phyloP scores from a whole-genome alignment of 2,888 invertebrate genomes.

The Andrena marginata region DNA sequence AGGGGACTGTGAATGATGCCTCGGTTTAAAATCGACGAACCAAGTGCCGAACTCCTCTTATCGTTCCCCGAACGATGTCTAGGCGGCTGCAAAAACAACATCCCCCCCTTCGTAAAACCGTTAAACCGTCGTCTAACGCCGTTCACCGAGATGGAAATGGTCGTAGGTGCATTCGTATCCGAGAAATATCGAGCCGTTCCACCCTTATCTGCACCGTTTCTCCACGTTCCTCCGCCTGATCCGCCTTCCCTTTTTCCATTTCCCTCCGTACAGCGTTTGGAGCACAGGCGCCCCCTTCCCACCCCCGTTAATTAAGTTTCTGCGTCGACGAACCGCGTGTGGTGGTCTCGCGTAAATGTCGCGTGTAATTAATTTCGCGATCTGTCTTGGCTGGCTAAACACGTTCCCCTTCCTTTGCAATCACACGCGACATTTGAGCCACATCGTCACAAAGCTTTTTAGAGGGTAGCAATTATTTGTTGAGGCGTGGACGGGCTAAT shows the following conservation, averaged over 20 bases:
- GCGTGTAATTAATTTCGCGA: slow-evolving; percentile 50
- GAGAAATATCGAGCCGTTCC: slow-evolving; percentile 15
- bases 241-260: slow-evolving; percentile 17
- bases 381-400: not conserved
- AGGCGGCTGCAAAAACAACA: slow-evolving; percentile 16
- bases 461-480: not conserved
- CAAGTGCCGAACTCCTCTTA: slow-evolving; percentile 12
- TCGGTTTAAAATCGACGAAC: slow-evolving; percentile 25
- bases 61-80: not conserved
- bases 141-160: slow-evolving; percentile 23
- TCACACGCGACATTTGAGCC: slow-evolving; percentile 3
- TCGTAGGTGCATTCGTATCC: slow-evolving; percentile 16
- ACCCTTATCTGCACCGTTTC: slow-evolving; percentile 11
- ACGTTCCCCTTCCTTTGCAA: not conserved
- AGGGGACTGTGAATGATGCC: not conserved
- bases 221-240: not conserved
- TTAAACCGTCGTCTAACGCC: slow-evolving; percentile 27
- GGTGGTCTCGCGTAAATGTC: slow-evolving; percentile 44
- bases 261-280: not conserved
- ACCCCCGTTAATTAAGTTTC: slow-evolving; percentile 37
- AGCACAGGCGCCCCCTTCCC: not conserved
- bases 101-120: slow-evolving; percentile 1
- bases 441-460: not conserved
- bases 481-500: not conserved
- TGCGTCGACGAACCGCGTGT: slow-evolving; percentile 7